These are phyloP conservation scores for Leucoraja erinaceus DNA, from an alignment of 2,113 vertebrate genomes.

Conservation along the genomic window DNA sequence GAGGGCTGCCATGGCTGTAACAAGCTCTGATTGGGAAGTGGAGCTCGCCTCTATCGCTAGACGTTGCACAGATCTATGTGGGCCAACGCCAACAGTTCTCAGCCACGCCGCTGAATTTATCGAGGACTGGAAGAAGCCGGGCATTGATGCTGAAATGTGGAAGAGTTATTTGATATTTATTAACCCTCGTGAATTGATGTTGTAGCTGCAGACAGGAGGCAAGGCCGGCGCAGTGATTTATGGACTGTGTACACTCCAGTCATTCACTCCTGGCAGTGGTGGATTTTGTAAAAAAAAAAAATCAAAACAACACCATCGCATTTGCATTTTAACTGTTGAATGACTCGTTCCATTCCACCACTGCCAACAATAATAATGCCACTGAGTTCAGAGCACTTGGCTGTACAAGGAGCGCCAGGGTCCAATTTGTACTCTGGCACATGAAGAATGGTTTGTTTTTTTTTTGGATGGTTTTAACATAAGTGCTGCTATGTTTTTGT, in stretches of 20 bases:
- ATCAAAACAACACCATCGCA: neutral
- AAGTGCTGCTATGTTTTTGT: neutral
- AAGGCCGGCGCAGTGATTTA: neutral
- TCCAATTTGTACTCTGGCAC: neutral
- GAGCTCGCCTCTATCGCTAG: neutral
- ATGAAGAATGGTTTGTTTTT: neutral
- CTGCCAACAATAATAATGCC: conserved; percentile 12
- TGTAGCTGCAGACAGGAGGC: neutral
- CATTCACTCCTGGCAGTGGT: neutral
- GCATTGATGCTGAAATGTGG: neutral
- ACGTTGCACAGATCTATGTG: neutral
- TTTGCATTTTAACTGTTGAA: conserved; percentile 21
- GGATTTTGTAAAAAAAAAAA: neutral
- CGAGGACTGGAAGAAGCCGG: neutral
- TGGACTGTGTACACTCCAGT: neutral
- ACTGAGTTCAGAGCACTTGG: neutral
- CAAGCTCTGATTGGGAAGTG: neutral
- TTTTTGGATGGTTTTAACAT: neutral
- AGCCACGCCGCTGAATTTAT: neutral
- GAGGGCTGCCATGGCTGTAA: neutral
- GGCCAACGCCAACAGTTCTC: neutral
- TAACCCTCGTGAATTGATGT: neutral
- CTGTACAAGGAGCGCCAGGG: neutral
- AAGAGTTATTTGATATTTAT: neutral
- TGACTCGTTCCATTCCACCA: neutral